Base-by-base conservation (phyloP, 2,888 invertebrate genomes). In the Mythimna loreyi region DNA sequence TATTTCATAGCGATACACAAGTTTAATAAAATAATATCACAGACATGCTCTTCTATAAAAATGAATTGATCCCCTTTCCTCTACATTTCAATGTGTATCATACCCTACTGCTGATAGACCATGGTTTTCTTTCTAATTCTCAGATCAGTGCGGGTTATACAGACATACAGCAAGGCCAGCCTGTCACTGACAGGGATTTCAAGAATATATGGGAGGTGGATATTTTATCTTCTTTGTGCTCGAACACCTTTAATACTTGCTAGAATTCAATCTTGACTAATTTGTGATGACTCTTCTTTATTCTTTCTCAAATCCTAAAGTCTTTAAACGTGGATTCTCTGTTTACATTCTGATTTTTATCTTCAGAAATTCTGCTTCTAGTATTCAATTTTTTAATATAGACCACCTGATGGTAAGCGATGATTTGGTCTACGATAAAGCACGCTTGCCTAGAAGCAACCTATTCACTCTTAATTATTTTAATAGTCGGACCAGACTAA, bases 191-290 rank as follows among this genome's bases (percentile, higher is more conserved):
- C 67, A 83, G 82, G 67, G 82, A 78, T 71, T 76, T 78, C 80
- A 83, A 83, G 83, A 83, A 78, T 79, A 75, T 86, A 58, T 77
- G 77, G 73, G 85, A 87, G 83, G 86, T 84, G 80, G 65, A 62
- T 81, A 81, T 78, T 19, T 43, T 55, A 61, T 61, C 53, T 75
- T 73, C 70, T 72, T 62, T 53, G 50, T 45, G 28, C 19, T 58
- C 40, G 25, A 28, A 25, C 49, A 13, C 47, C 8, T 43, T 47
- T 52, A 9, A 30, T 13, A 13, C 21, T 53, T 53, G 16, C 67
- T 33, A 43, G 23, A 30, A 30, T 7, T 47, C 1, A 28, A 21
- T 11, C 45, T 45, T 45, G 19, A 45, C 43, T 45, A 7, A 40
- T 45, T 45, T 45, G 43, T 8, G 43, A n/a, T 45, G 43, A n/a